Base-by-base conservation (phyloP, 2,888 invertebrate genomes). In the Nomada goodeniana region DNA sequence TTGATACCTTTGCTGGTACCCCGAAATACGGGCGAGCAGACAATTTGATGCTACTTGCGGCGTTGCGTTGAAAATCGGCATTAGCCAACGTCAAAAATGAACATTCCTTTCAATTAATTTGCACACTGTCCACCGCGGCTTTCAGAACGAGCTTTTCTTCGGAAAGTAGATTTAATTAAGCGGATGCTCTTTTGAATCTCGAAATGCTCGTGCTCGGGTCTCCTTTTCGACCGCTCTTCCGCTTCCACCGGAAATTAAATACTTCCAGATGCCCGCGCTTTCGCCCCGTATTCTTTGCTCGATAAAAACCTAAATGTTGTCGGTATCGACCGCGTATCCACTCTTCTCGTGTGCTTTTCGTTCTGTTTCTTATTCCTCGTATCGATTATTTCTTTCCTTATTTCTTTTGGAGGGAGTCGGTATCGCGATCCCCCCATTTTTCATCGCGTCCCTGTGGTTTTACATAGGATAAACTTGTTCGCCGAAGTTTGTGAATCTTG, bases 201-300 rank as follows among this genome's bases (percentile, higher is more conserved):
- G 44, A 18, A 15, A 65, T 36, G 23, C 23, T 61, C 23, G 42
- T 53, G 20, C 18, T 5, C 53, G 50, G 36, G 18, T 52, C 63
- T 81, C 53, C 50, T 52, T 59, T 42, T 20, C 50, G 15, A 18
- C 20, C 42, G 29, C 11, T 47, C 68, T 52, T 36, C 47, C 52
- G 42, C 29, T 57, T 80, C 71, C 55, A 50, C 59, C 73, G 81
- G 79, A 86, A 85, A 86, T 85, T 79, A 77, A 85, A 85, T 70
- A 67, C 76, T 86, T 78, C 64, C 76, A 55, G 20, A 29, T 36
- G 52, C 50, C 15, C 26, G 23, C 23, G 50, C 42, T 65, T 57
- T 50, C 53, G 29, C 29, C 52, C 18, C 64, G 20, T 13, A 23
- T 23, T 23, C 20, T 23, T 26, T 26, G 20, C 20, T 3, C n/a